Evolutionary conservation across 2,888 invertebrate genomes (phyloP).

Genomic region (Elmis aenea): DNA sequence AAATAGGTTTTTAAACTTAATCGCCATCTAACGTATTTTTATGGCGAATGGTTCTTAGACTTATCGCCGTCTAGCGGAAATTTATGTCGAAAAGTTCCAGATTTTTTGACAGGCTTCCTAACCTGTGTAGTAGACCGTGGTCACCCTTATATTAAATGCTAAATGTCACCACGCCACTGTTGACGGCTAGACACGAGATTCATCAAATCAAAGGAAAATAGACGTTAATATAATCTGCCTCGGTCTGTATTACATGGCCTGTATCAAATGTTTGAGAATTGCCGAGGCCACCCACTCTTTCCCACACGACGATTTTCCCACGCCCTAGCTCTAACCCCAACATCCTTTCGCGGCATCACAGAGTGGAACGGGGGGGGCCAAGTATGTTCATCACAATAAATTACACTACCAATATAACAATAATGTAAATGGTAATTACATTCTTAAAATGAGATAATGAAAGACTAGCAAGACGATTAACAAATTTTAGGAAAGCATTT

Average conservation of each 20-base stretch:
- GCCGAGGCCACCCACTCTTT: constrained; percentile 70
- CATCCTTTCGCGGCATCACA: constrained; percentile 50
- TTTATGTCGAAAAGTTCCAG: too few relatives aligned
- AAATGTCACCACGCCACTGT: too few relatives aligned
- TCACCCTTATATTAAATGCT: too few relatives aligned
- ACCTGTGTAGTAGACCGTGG: too few relatives aligned
- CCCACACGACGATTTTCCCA: constrained; percentile 77
- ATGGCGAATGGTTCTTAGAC: too few relatives aligned
- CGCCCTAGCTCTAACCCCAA: constrained; percentile 73
- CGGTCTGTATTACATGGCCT: constrained; percentile 36
- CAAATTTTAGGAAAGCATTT: constrained; percentile 2
- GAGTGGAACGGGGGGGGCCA: constrained; percentile 21
- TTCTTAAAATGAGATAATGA: too few relatives aligned
- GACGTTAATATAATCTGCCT: constrained; percentile 29
- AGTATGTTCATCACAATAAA: constrained; percentile 32
- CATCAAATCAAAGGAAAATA: constrained; percentile 34
- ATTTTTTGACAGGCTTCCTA: too few relatives aligned
- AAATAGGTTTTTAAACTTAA: too few relatives aligned
- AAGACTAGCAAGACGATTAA: too few relatives aligned
- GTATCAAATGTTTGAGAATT: constrained; percentile 59
- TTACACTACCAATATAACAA: constrained; percentile 23
- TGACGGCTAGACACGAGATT: constrained; percentile 32
- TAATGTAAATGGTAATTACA: constrained; percentile 20
- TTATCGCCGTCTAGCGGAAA: too few relatives aligned
- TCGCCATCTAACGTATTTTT: too few relatives aligned